These are phyloP conservation scores for Chromoteleia sp. DNA, from an alignment of 2,888 invertebrate genomes.

Conservation along the genomic window DNA sequence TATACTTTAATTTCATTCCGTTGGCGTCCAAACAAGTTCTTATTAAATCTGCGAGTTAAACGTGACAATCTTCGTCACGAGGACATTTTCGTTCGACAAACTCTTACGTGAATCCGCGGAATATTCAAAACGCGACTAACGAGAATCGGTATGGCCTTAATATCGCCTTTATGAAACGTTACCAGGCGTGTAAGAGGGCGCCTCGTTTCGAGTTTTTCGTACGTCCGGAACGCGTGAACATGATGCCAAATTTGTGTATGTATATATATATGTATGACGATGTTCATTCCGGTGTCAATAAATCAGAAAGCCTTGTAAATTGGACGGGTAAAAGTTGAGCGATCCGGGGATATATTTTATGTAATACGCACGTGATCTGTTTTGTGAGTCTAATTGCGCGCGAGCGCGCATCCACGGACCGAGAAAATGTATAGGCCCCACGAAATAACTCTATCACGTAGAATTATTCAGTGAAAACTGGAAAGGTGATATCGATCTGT, in stretches of 20 bases:
- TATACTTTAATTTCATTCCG: not conserved
- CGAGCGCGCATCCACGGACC: conserved; percentile 33
- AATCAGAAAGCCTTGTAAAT: conserved; percentile 42
- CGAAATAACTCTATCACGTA: conserved; percentile 49
- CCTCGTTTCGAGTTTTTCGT: conserved; percentile 29
- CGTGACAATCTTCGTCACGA: conserved; percentile 14
- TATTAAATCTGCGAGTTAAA: not conserved
- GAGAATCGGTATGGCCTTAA: conserved; percentile 8
- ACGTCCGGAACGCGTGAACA: conserved; percentile 6
- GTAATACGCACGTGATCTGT: conserved; percentile 61
- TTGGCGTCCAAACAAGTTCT: conserved; percentile 16
- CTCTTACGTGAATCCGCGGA: conserved; percentile 24
- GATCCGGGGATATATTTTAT: conserved; percentile 47
- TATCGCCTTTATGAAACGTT: conserved; percentile 26
- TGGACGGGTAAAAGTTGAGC: conserved; percentile 50
- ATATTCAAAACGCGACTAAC: conserved; percentile 19
- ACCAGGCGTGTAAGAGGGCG: conserved; percentile 23
- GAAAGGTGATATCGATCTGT: conserved; percentile 27
- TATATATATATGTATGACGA: conserved; percentile 44
- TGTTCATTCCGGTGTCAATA: conserved; percentile 24
- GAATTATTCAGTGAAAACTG: conserved; percentile 23
- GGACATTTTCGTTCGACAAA: conserved; percentile 22
- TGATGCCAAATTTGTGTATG: conserved; percentile 33
- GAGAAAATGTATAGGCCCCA: conserved; percentile 44
- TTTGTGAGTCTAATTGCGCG: conserved; percentile 62